Percentiles rank a stretch among this genome's conserved stretches.
Evolutionary conservation across 2,888 invertebrate species (phyloP).

Genomic region (Prosopocoilus inquinatus): DNA sequence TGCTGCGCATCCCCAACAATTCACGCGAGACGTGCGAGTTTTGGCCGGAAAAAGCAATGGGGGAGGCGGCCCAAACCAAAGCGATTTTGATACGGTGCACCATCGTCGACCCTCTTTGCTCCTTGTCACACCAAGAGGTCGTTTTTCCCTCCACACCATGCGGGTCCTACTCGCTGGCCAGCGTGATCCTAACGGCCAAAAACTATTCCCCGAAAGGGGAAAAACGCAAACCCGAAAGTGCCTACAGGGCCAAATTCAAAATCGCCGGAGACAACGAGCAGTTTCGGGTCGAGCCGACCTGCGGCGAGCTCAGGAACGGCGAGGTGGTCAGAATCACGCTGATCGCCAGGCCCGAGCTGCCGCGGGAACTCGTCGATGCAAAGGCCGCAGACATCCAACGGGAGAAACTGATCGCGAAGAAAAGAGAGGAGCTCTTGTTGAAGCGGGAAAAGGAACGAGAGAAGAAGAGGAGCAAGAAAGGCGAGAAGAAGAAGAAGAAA

Average conservation of each 20-base stretch:
- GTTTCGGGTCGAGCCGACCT: constrained; percentile 32
- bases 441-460: constrained; percentile 15
- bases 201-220: constrained; percentile 24
- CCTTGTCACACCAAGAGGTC: constrained; percentile 30
- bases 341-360: constrained; percentile 30
- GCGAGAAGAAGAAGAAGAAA: constrained; percentile 12
- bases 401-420: constrained; percentile 22
- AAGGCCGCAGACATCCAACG: constrained; percentile 26
- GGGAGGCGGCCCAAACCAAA: constrained; percentile 4
- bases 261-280: constrained; percentile 29
- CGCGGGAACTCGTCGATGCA: constrained; percentile 24
- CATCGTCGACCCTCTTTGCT: constrained; percentile 26
- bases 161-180: constrained; percentile 32
- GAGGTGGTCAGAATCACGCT: constrained; percentile 27
- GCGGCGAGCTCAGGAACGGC: constrained; percentile 29
- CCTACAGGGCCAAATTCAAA: constrained; percentile 27
- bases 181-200: constrained; percentile 25
- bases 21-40: no score
- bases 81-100: constrained; percentile 23
- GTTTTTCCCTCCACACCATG: constrained; percentile 37
- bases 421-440: constrained; percentile 16
- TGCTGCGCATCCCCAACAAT: no score
- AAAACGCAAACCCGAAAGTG: constrained; percentile 12
- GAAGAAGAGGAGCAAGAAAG: constrained; percentile 9
- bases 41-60: no score